phyloP scores from a whole-genome alignment of 2,888 invertebrate species.

The Bruchidius siliquastri region DNA sequence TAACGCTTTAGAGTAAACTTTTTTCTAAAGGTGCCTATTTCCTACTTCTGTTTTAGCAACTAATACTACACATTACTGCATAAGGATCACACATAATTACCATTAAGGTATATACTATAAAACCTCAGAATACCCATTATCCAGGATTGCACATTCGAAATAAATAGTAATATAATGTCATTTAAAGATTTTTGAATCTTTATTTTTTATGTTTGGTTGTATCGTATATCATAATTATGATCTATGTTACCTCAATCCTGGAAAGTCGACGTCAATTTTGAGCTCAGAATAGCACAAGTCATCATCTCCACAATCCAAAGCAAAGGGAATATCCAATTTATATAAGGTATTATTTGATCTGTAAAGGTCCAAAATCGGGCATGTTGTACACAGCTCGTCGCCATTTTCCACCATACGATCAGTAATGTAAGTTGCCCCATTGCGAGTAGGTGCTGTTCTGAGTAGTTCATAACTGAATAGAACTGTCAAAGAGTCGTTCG shows the following conservation, averaged over 20 bases:
- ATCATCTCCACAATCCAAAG: conserved; percentile 54
- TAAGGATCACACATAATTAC: too few species aligned
- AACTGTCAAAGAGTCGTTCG: conserved; percentile 8
- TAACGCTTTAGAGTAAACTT: too few species aligned
- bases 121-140: too few species aligned
- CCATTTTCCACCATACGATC: neutral
- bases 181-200: too few species aligned
- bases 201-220: too few species aligned
- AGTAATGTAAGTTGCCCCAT: conserved; percentile 10
- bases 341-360: conserved; percentile 13
- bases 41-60: too few species aligned
- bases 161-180: too few species aligned
- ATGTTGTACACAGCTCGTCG: conserved; percentile 11
- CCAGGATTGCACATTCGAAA: too few species aligned
- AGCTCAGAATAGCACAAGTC: conserved; percentile 50
- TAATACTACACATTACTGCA: too few species aligned
- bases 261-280: neutral
- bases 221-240: too few species aligned
- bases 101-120: too few species aligned
- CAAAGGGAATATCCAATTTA: conserved; percentile 32
- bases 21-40: too few species aligned
- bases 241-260: neutral
- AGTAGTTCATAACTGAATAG: conserved; percentile 13
- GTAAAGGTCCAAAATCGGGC: conserved; percentile 19
- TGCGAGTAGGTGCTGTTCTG: neutral